Conservation (phyloP, 2,797 vertebrate genomes). For the Erethizon dorsatum region DNA sequence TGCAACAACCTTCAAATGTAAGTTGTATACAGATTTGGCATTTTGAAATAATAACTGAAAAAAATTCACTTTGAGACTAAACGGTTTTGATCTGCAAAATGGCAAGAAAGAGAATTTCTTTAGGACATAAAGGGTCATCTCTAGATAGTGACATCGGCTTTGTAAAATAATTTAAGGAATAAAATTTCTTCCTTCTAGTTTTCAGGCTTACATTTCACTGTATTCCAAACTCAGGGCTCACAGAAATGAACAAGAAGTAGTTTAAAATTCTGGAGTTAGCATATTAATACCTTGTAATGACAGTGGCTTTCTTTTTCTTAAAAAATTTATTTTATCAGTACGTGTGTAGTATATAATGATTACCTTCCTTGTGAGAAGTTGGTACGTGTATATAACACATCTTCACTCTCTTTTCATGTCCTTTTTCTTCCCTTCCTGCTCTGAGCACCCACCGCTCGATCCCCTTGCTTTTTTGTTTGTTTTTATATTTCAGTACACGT, state of each 20-base stretch:
- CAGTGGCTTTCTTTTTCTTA: neutral
- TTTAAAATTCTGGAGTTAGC: neutral
- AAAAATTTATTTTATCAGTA: neutral
- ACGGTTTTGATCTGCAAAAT: conserved; percentile 14
- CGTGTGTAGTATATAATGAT: neutral
- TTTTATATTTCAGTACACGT: neutral
- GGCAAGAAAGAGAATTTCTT: conserved; percentile 37
- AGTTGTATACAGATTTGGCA: neutral
- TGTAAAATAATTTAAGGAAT: conserved; percentile 24
- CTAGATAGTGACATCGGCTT: neutral
- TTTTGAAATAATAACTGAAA: conserved; percentile 61
- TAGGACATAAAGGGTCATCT: neutral
- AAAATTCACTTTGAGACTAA: conserved; percentile 57
- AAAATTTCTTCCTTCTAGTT: conserved; percentile 27
- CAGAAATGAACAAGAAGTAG: conserved; percentile 12
- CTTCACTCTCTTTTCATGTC: neutral
- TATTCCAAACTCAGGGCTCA: conserved; percentile 14
- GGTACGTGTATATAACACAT: neutral
- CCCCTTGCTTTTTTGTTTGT: neutral
- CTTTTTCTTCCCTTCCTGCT: neutral
- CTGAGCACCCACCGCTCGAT: neutral
- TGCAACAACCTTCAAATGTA: conserved; percentile 2
- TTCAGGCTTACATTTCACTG: conserved; percentile 34
- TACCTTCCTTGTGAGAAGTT: neutral
- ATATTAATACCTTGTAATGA: neutral